Evolutionary conservation across 2,888 invertebrate species (phyloP).

Genomic region (Diabrotica balteata): DNA sequence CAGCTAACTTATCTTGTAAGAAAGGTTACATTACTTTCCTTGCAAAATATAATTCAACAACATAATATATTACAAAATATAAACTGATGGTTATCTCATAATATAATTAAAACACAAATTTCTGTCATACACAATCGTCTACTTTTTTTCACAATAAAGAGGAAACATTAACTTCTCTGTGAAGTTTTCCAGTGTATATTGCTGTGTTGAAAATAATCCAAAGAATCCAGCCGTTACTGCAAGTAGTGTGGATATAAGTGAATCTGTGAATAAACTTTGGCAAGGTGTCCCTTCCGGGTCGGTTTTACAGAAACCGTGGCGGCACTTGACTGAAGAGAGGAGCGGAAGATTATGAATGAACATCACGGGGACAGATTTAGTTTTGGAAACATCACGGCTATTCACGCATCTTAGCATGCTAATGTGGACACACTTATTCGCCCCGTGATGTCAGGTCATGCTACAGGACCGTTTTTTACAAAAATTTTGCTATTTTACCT

Average conservation of each 20-base stretch:
- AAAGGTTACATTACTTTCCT: too few species aligned
- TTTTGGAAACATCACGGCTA: slow-evolving; percentile 44
- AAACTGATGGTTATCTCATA: too few species aligned
- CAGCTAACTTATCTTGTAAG: too few species aligned
- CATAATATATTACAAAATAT: too few species aligned
- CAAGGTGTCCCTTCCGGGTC: slow-evolving; percentile 54
- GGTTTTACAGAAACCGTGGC: slow-evolving; percentile 28
- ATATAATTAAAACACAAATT: too few species aligned
- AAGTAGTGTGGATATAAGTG: slow-evolving; percentile 39
- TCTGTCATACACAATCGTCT: too few species aligned
- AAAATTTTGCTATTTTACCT: not conserved
- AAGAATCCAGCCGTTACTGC: slow-evolving; percentile 46
- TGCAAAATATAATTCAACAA: too few species aligned
- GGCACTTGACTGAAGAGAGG: slow-evolving; percentile 32
- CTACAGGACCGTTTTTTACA: slow-evolving; percentile 25
- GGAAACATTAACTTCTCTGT: not conserved
- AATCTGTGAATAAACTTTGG: slow-evolving; percentile 55
- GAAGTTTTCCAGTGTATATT: slow-evolving; percentile 8
- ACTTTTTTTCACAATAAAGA: too few species aligned
- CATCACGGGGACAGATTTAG: slow-evolving; percentile 49
- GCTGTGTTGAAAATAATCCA: slow-evolving; percentile 43
- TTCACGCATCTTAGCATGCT: slow-evolving; percentile 43
- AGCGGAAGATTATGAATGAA: slow-evolving; percentile 51
- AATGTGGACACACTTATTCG: slow-evolving; percentile 32
- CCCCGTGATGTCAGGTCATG: slow-evolving; percentile 29